Evolutionary conservation across 1,140 invertebrate genomes (phyloP).

Genomic region (Achatina immaculata): DNA sequence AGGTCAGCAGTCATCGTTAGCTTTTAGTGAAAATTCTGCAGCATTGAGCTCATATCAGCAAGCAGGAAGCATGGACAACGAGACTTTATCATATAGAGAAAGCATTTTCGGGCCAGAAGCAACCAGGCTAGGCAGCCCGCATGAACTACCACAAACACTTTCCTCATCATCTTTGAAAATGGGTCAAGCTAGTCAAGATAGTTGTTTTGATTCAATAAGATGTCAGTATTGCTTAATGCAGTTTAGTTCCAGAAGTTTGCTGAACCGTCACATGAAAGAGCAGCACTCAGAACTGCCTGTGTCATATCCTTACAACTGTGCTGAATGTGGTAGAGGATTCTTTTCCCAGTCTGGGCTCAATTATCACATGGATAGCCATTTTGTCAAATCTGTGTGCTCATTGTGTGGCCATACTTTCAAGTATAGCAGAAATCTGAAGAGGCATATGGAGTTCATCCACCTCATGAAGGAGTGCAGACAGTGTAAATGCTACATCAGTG

Average conservation of each 20-base stretch:
- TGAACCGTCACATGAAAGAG: slow-evolving; percentile 29
- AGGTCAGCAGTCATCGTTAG: background rate
- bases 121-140: background rate
- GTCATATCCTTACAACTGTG: slow-evolving; percentile 27
- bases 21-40: background rate
- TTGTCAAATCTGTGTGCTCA: slow-evolving; percentile 5
- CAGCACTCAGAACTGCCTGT: background rate
- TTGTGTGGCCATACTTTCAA: slow-evolving; percentile 10
- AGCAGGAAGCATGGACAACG: background rate
- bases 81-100: background rate
- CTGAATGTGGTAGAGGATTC: slow-evolving; percentile 30
- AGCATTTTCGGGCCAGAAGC: background rate
- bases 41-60: background rate
- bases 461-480: slow-evolving; percentile 21
- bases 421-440: slow-evolving; percentile 27
- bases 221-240: slow-evolving; percentile 17
- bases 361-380: slow-evolving; percentile 31
- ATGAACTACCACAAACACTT: background rate
- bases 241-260: background rate
- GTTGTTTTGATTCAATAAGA: background rate
- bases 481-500: slow-evolving; percentile 22
- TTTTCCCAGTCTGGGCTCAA: slow-evolving; percentile 19
- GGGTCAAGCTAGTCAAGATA: background rate
- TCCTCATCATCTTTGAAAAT: background rate
- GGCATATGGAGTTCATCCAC: slow-evolving; percentile 16